A percentile compares a stretch with the other conserved stretches of the same genome.
These are phyloP conservation scores for Reticulitermes lucifugus DNA, from an alignment of 2,888 invertebrate genomes.

Conservation along the genomic window DNA sequence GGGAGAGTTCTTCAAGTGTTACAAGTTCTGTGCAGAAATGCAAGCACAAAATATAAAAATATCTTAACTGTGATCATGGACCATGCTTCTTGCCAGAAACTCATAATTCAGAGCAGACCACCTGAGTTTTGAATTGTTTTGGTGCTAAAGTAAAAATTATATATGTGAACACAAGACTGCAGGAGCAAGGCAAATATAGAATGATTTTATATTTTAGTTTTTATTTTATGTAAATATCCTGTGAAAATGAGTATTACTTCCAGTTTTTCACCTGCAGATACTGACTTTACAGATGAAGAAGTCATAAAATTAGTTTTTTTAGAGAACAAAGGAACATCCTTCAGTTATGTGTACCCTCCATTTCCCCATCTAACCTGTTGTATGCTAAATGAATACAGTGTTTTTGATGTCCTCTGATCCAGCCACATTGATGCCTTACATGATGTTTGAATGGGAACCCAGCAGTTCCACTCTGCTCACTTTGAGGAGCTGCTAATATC, in stretches of 20 bases:
- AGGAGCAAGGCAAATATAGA: constrained; percentile 19
- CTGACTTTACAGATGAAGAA: neutral
- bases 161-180: constrained; percentile 41
- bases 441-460: constrained; percentile 3
- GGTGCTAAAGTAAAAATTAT: constrained; percentile 48
- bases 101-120: constrained; percentile 42
- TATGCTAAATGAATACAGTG: constrained; percentile 17
- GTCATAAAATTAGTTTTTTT: neutral
- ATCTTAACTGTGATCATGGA: constrained; percentile 51
- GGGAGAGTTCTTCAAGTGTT: constrained; percentile 6
- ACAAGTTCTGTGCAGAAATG: constrained; percentile 11
- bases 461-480: constrained; percentile 28
- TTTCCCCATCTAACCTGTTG: neutral
- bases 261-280: neutral
- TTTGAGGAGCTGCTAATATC: constrained; percentile 26
- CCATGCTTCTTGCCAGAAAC: constrained; percentile 49
- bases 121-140: constrained; percentile 49
- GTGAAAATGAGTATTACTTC: neutral
- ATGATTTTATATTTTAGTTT: constrained; percentile 20
- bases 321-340: neutral
- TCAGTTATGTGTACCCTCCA: neutral
- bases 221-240: neutral
- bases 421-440: constrained; percentile 51
- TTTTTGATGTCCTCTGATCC: constrained; percentile 38
- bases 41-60: constrained; percentile 42